phyloP scores from a whole-genome alignment of 2,888 invertebrate species.

The Cosmia trapezina region DNA sequence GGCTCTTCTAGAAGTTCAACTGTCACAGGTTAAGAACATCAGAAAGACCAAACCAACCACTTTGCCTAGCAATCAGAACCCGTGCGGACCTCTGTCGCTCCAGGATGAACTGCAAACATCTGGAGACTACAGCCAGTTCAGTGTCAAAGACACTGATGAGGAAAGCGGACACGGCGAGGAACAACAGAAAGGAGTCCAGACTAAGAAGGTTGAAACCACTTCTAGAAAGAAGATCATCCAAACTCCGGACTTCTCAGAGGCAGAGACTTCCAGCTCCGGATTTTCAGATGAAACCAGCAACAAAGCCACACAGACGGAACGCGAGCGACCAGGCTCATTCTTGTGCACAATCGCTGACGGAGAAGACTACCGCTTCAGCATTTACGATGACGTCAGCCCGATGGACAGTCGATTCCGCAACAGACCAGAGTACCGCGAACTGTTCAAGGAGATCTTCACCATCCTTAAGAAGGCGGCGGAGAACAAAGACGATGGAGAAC shows the following conservation, averaged over 20 bases:
- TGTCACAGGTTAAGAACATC: conserved; percentile 91
- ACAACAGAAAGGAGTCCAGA: conserved; percentile 85
- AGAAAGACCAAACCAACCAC: conserved; percentile 81
- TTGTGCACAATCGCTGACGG: conserved; percentile 96
- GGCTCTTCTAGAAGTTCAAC: conserved; percentile 94
- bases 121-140: conserved; percentile 92
- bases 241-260: conserved; percentile 96
- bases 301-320: conserved; percentile 95
- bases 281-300: conserved; percentile 96
- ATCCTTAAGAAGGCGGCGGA: conserved; percentile 96
- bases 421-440: conserved; percentile 94
- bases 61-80: conserved; percentile 76
- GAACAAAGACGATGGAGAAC: conserved; percentile 95
- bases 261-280: conserved; percentile 96
- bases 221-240: conserved; percentile 91
- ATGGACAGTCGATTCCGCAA: conserved; percentile 95
- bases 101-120: conserved; percentile 95
- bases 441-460: conserved; percentile 96
- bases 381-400: conserved; percentile 94
- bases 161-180: conserved; percentile 92
- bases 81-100: conserved; percentile 88
- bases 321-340: conserved; percentile 94
- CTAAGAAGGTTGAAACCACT: conserved; percentile 83
- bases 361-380: conserved; percentile 96
- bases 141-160: conserved; percentile 92